Conservation (phyloP, 1,140 invertebrate species). For the Cydia splendana region DNA sequence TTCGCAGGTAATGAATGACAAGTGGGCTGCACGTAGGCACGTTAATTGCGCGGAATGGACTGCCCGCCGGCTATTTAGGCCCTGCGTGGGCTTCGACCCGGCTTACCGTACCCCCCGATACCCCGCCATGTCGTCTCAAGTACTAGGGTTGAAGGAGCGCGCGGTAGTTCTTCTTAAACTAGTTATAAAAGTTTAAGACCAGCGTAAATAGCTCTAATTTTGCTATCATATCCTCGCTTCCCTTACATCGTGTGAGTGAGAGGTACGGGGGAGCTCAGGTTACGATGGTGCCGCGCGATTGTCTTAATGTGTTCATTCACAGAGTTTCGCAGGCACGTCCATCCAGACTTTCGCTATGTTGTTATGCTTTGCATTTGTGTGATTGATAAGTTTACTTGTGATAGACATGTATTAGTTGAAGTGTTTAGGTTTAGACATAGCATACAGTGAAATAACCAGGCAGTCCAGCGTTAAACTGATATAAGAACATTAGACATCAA, state of each 20-base stretch:
- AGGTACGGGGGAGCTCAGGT: slow-evolving; percentile 44
- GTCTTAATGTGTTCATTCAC: slow-evolving; percentile 72
- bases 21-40: slow-evolving; percentile 73
- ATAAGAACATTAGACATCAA: no score
- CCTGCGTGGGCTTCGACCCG: slow-evolving; percentile 62
- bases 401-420: background rate
- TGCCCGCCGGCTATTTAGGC: slow-evolving; percentile 66
- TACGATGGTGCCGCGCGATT: slow-evolving; percentile 48
- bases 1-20: slow-evolving; percentile 72
- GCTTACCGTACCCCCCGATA: slow-evolving; percentile 35
- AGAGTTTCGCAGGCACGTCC: slow-evolving; percentile 59
- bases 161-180: slow-evolving; percentile 45
- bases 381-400: slow-evolving; percentile 16
- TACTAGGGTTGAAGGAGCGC: slow-evolving; percentile 24
- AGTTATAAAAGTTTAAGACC: slow-evolving; percentile 34
- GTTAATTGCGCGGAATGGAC: slow-evolving; percentile 73
- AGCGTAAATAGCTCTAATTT: slow-evolving; percentile 39
- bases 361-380: slow-evolving; percentile 33
- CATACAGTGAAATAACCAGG: background rate
- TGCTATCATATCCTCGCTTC: slow-evolving; percentile 36
- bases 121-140: background rate
- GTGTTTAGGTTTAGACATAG: no score
- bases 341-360: slow-evolving; percentile 47
- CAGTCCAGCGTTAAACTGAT: no score
- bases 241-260: background rate